A percentile compares a stretch with the other conserved stretches of the same genome.
Evolutionary conservation across 2,113 vertebrate genomes (phyloP).

Genomic region (Anhinga rufa): DNA sequence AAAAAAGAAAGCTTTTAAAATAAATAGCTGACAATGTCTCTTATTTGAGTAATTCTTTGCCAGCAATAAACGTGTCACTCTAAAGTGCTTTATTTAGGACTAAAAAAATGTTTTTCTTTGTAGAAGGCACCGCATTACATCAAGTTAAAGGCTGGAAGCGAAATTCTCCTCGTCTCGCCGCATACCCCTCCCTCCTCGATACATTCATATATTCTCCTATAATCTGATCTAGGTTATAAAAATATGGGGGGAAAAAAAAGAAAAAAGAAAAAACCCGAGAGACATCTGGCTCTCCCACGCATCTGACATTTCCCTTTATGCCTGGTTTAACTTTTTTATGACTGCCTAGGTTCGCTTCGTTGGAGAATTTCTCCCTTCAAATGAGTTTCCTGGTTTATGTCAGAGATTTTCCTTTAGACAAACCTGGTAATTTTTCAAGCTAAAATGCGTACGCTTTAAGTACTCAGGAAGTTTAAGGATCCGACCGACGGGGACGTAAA

Average conservation of each 20-base stretch:
- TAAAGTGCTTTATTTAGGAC: conserved; percentile 71
- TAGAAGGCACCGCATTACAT: not conserved
- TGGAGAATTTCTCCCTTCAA: conserved; percentile 65
- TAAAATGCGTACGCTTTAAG: conserved; percentile 57
- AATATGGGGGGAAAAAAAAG: not conserved
- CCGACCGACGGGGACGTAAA: conserved; percentile 25
- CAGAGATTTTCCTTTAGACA: conserved; percentile 65
- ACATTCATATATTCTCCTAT: conserved; percentile 49
- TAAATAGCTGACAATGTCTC: conserved; percentile 73
- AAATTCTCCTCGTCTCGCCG: not conserved
- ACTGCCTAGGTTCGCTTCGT: conserved; percentile 65
- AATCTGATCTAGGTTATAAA: conserved; percentile 64
- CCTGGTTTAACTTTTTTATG: conserved; percentile 71
- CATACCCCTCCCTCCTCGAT: not conserved
- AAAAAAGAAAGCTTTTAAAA: conserved; percentile 64
- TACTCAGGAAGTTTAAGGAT: conserved; percentile 59
- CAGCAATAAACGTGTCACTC: conserved; percentile 71
- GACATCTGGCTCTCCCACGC: conserved; percentile 70
- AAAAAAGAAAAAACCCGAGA: not conserved
- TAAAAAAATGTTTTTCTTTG: conserved; percentile 45
- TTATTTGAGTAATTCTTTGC: conserved; percentile 73
- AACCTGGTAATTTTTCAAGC: conserved; percentile 67
- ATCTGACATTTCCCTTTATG: conserved; percentile 72
- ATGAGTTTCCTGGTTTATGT: conserved; percentile 63
- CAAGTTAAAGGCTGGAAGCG: conserved; percentile 17